A percentile compares a stretch with the other conserved stretches of the same genome.
Evolutionary conservation across 2,888 invertebrate genomes (phyloP).

Genomic region (Dioctria rufipes): DNA sequence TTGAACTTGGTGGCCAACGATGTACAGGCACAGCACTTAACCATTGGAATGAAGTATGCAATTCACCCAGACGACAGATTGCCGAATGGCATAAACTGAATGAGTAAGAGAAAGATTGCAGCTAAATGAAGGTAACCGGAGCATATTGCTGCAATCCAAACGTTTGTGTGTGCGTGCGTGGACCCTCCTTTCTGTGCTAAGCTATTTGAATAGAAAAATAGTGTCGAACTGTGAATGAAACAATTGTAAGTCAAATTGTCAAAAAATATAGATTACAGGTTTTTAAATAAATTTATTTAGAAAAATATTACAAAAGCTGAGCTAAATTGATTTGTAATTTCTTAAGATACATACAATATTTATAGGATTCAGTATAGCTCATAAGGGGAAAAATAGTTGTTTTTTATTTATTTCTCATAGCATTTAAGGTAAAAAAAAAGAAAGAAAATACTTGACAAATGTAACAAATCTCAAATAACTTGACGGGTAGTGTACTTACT

Average conservation of each 20-base stretch:
- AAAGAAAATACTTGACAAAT: conserved; percentile 34
- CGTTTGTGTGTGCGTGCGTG: conserved; percentile 36
- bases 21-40: conserved; percentile 87
- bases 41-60: conserved; percentile 98
- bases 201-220: not conserved
- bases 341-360: conserved; percentile 19
- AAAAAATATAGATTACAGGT: conserved; percentile 45
- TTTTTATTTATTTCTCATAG: conserved; percentile 42
- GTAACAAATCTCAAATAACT: not conserved
- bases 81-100: conserved; percentile 99
- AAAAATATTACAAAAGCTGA: conserved; percentile 41
- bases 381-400: conserved; percentile 14
- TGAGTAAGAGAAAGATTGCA: conserved; percentile 75
- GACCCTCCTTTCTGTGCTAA: conserved; percentile 29
- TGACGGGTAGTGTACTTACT: conserved; percentile 4
- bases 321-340: conserved; percentile 43
- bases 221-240: conserved; percentile 48
- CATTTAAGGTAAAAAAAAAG: conserved; percentile 18
- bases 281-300: conserved; percentile 47
- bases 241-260: conserved; percentile 49
- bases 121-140: conserved; percentile 1
- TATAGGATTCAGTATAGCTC: not conserved
- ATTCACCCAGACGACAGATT: conserved; percentile 96
- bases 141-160: conserved; percentile 23
- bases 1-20: conserved; percentile 90